Evolutionary conservation across 2,113 vertebrate species (phyloP), one percentile per base, ranked within the genome.

Genomic region (Kryptolebias marmoratus): DNA sequence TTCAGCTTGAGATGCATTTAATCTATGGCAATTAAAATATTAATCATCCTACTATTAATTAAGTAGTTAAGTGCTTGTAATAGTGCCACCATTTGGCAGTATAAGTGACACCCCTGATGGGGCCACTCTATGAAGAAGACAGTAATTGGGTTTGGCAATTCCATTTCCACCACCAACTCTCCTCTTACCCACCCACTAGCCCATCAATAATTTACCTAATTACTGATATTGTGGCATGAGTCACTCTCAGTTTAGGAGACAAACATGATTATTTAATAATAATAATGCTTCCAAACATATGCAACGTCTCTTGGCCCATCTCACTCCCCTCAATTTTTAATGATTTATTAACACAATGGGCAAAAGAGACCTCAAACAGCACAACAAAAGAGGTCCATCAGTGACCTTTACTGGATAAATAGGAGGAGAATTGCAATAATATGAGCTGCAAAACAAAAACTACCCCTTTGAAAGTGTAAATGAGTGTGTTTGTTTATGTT

Each of bases 171-270:
- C 80, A 84, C 92, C 91, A 90, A 92, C 91, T 88, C 87, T 11
- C 91, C 91, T 92, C 91, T 91, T 88, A 82, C 87, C 90, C 92
- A 74, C 77, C 83, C 82, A 3, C 91, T 89, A 84, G 77, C 73
- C 89, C 95, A 96, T 96, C 95, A 95, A 96, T 95, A 95, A 96
- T 96, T 96, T 88, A 96, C 95, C 95, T 96, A 96, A 96, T 96
- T 95, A 94, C 95, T 91, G 90, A 93, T 93, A 93, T 95, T 93
- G 93, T 94, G 91, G 95, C 91, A 88, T 92, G 87, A 95, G 94
- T 95, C 96, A 95, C 95, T 96, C 95, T 95, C 94, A 94, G 94
- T 96, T 95, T 94, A 85, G 91, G 92, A 95, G 94, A 95, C 94
- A 95, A 96, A 96, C 95, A 95, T 93, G 89, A 94, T 95, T 95